A percentile compares a stretch with the other conserved stretches of the same genome.
Evolutionary conservation across 2,888 invertebrate genomes (phyloP).

Genomic region (Eudiplozoon nipponicum): DNA sequence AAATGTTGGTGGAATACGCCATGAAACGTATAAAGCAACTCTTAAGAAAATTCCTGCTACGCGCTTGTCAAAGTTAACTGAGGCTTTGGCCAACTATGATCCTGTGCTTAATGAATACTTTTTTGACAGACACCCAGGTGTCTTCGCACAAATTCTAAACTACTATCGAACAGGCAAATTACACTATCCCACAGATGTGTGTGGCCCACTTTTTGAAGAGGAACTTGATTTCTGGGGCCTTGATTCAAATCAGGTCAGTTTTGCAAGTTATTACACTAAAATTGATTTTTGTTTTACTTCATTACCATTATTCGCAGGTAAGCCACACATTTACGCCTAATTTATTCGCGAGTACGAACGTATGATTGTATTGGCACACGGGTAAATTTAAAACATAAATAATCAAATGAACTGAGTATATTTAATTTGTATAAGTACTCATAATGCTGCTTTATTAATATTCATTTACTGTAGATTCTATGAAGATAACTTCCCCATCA

Average conservation of each 20-base stretch:
- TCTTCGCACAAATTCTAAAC: slow-evolving; percentile 54
- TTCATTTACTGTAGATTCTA: no score
- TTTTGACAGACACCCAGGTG: slow-evolving; percentile 72
- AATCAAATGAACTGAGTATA: no score
- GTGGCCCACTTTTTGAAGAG: slow-evolving; percentile 77
- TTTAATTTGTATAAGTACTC: no score
- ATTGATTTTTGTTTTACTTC: no score
- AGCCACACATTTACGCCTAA: no score
- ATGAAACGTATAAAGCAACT: slow-evolving; percentile 35
- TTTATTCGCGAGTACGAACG: no score
- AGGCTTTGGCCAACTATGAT: slow-evolving; percentile 77
- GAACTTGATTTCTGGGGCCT: slow-evolving; percentile 87
- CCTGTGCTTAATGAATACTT: slow-evolving; percentile 86
- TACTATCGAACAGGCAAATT: slow-evolving; percentile 79
- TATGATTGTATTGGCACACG: no score
- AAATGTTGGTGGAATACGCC: slow-evolving; percentile 68
- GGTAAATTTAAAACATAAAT: no score
- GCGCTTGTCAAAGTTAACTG: slow-evolving; percentile 45
- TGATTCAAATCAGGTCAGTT: slow-evolving; percentile 48
- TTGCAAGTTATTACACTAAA: not conserved
- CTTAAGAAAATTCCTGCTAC: slow-evolving; percentile 74
- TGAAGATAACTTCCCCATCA: no score
- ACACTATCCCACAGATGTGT: slow-evolving; percentile 80
- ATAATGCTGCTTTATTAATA: no score
- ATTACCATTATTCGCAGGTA: no score